Base-by-base conservation (phyloP, 2,888 invertebrate species). In the Eurytoma adleriae region DNA sequence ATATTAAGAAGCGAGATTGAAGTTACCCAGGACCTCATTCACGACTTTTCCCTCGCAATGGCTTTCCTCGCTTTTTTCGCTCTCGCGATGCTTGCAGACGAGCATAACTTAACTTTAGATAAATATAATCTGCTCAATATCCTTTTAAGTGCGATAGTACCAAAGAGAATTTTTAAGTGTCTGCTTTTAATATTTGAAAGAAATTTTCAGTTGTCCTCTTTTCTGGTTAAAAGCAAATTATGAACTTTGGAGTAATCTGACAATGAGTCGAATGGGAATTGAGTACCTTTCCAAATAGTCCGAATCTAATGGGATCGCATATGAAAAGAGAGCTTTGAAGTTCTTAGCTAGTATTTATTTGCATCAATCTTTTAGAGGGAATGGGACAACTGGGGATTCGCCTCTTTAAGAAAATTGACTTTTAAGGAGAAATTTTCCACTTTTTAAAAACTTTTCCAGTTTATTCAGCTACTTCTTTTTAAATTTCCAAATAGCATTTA, bases 401-500 rank as follows among this genome's bases (percentile, higher is more conserved):
- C 20, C 61, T 24, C 50, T 24, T 52, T 71, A 61, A 10, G 2
- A 54, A 72, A 52, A 62, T 62, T 18, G 30, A 54, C 61, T 62
- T 72, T 30, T 14, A 54, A 54, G 50, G 30, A 61, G 48, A 27
- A 27, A 27, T 61, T 27, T 16, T 27, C 7, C 61, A 5, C 1
- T 61, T 52, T 61, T 61, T 13, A 16, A 61, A 61, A 61, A 61
- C 12, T 16, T 24, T 24, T 61, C 27, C 16, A 61, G 14, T 24
- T 14, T 61, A 24, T 61, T 61, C 7, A 24, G 14, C 14, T 14
- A 16, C 20, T 61, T 27, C 16, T 13, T 27, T 61, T 27, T 3
- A 61, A 61, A 24, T 61, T 24, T 14, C 59, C 1, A 13, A 61
- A 13, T 1, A 27, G 13, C 0, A 18, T 27, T 24, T 61, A 40